Evolutionary conservation across 2,888 invertebrate genomes (phyloP).

Genomic region (Apotomis betuletana): DNA sequence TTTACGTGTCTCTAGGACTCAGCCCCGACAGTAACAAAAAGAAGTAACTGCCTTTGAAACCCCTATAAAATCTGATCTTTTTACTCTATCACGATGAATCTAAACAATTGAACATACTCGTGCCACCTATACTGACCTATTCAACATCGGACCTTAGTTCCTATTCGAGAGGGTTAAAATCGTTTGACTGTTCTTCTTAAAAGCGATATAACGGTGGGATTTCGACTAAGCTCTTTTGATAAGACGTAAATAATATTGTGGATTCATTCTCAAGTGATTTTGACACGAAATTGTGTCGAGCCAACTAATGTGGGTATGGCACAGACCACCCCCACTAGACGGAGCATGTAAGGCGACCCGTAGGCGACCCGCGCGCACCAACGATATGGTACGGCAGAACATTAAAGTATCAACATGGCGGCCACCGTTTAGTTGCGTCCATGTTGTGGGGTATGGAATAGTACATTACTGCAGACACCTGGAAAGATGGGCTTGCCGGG

Average conservation of each 20-base stretch:
- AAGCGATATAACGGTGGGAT: constrained; percentile 47
- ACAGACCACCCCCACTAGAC: too few relatives aligned
- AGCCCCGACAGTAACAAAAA: background rate
- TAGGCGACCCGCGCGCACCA: too few relatives aligned
- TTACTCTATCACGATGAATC: background rate
- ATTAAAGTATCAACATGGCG: too few relatives aligned
- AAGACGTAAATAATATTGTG: constrained; percentile 64
- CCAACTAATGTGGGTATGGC: too few relatives aligned
- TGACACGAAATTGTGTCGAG: constrained; percentile 56
- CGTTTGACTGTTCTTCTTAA: constrained; percentile 31
- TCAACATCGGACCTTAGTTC: constrained; percentile 31
- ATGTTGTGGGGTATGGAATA: too few relatives aligned
- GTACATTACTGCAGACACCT: too few relatives aligned
- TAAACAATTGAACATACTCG: background rate
- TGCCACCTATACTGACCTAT: constrained; percentile 21
- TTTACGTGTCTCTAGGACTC: constrained; percentile 44
- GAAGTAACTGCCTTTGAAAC: background rate
- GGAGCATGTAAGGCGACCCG: too few relatives aligned
- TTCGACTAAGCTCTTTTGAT: constrained; percentile 58
- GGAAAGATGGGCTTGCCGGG: too few relatives aligned
- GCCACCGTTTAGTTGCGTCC: too few relatives aligned
- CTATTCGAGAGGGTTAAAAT: background rate
- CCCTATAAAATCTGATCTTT: background rate
- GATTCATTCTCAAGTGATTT: constrained; percentile 69
- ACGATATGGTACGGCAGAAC: too few relatives aligned